Evolutionary conservation across 2,888 invertebrate species (phyloP).

Genomic region (Luperina testacea): DNA sequence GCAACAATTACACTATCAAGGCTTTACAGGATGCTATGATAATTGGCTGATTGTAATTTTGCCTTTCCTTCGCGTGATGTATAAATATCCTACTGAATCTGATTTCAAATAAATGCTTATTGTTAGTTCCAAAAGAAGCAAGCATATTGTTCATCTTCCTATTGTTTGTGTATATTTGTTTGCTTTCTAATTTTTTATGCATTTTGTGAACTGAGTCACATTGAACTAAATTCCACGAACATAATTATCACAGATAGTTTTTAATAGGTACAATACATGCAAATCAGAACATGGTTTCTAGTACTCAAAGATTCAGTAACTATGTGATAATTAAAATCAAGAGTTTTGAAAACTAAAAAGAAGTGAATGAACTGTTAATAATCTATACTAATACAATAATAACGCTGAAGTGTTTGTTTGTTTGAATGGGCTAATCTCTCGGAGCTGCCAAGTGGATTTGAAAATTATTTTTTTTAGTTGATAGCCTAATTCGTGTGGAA

Average conservation of each 20-base stretch:
- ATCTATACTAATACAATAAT: not conserved
- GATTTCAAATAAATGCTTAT: slow-evolving; percentile 49
- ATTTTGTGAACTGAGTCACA: slow-evolving; percentile 14
- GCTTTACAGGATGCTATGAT: slow-evolving; percentile 67
- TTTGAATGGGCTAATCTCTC: not conserved
- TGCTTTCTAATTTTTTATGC: slow-evolving; percentile 53
- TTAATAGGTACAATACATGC: slow-evolving; percentile 8
- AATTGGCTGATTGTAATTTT: slow-evolving; percentile 63
- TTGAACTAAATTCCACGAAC: slow-evolving; percentile 19
- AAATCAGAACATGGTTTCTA: slow-evolving; percentile 12
- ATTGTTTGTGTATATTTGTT: slow-evolving; percentile 15
- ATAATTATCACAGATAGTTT: slow-evolving; percentile 2
- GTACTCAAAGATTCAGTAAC: slow-evolving; percentile 1
- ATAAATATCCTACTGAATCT: slow-evolving; percentile 58
- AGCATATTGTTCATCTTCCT: slow-evolving; percentile 25
- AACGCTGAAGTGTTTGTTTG: too few relatives aligned
- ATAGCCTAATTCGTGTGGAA: not conserved
- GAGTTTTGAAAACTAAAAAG: not conserved
- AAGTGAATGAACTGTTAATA: not conserved
- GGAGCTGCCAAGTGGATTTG: not conserved
- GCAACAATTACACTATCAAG: slow-evolving; percentile 63
- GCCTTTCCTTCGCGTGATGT: slow-evolving; percentile 63
- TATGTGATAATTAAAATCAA: not conserved
- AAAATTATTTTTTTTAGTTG: not conserved
- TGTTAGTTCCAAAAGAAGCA: slow-evolving; percentile 30